These are phyloP conservation scores for Conus canariensis DNA, from an alignment of 2,888 invertebrate species.

Conservation along the genomic window DNA sequence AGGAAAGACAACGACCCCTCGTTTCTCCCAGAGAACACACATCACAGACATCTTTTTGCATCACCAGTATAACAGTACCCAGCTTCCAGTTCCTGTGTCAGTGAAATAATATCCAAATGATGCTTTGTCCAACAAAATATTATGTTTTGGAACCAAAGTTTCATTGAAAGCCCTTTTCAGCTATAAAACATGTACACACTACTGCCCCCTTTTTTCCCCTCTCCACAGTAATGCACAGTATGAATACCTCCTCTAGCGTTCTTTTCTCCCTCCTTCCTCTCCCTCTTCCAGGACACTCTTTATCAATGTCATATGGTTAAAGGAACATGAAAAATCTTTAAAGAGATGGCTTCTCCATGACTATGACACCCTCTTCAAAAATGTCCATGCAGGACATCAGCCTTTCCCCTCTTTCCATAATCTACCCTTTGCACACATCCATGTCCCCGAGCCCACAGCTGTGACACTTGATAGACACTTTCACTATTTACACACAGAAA, in stretches of 20 bases:
- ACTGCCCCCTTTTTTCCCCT: not conserved
- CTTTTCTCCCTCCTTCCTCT: too few species aligned
- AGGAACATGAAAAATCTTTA: too few species aligned
- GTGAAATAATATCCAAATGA: not conserved
- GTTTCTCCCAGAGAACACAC: not conserved
- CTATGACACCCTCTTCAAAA: too few species aligned
- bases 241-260: not conserved
- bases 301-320: not conserved
- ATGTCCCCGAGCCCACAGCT: too few species aligned
- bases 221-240: not conserved
- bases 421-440: not conserved
- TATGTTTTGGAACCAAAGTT: not conserved
- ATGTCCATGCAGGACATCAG: too few species aligned
- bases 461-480: not conserved
- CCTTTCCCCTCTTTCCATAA: not conserved
- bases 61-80: not conserved
- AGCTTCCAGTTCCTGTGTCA: too few species aligned
- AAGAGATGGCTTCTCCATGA: too few species aligned
- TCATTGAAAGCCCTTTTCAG: constrained; percentile 1
- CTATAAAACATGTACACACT: too few species aligned
- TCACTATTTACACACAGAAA: constrained; percentile 9
- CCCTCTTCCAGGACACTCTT: not conserved
- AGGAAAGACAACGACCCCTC: not conserved
- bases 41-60: constrained; percentile 15
- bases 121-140: not conserved